These are phyloP conservation scores for Todiramphus chloris DNA, from an alignment of 2,113 vertebrate genomes.

Conservation along the genomic window DNA sequence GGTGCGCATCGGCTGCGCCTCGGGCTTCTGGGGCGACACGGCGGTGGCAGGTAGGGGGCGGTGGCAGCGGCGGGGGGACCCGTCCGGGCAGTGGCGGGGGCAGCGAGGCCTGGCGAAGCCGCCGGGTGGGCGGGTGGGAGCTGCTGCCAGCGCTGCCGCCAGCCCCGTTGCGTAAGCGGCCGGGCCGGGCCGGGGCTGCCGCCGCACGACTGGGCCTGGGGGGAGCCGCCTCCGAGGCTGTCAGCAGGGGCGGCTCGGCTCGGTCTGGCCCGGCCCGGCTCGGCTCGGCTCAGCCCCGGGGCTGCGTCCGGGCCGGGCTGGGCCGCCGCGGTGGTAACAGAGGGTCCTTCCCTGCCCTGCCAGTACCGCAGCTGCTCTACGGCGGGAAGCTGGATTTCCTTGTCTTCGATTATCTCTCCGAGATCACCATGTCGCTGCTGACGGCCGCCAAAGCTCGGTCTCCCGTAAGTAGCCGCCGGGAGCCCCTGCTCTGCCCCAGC, in stretches of 20 bases:
- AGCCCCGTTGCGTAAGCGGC: not conserved
- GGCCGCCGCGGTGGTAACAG: not conserved
- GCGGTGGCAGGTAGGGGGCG: constrained; percentile 74
- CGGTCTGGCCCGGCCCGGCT: not conserved
- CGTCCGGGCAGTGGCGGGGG: not conserved
- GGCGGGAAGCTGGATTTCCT: constrained; percentile 85
- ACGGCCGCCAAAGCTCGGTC: constrained; percentile 79
- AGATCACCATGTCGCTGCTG: constrained; percentile 88
- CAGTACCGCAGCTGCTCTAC: constrained; percentile 84
- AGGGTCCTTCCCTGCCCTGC: not conserved
- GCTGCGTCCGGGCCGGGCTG: no score
- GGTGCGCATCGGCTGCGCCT: constrained; percentile 81
- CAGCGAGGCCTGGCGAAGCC: not conserved
- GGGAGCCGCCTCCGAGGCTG: not conserved
- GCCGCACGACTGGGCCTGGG: not conserved
- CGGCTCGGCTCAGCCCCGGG: no score
- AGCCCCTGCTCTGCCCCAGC: not conserved
- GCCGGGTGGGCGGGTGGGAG: not conserved
- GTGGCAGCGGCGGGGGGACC: not conserved
- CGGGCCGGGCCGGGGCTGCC: not conserved
- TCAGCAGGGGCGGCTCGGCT: not conserved
- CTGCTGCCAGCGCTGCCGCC: not conserved
- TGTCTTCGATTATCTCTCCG: constrained; percentile 90
- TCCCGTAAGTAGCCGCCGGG: constrained; percentile 72
- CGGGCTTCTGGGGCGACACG: constrained; percentile 84